phyloP scores from a whole-genome alignment of 2,113 vertebrate species.

The Pan troglodytes region NHGRI_mPanTro3-v2.1_pri NC_072410.2:20324501-20325000 shows the following conservation, averaged over 20 bases:
- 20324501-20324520: background rate
- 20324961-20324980: background rate
- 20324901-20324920: background rate
- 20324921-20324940: background rate
- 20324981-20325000: background rate
- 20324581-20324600: slow-evolving; percentile 3
- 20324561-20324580: background rate
- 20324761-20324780: background rate
- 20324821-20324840: background rate
- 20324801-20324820: background rate
- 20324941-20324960: background rate
- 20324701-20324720: background rate
- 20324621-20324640: background rate
- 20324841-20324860: background rate
- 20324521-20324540: background rate
- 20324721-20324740: background rate
- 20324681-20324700: background rate
- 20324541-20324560: background rate
- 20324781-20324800: background rate
- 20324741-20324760: background rate
- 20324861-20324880: background rate
- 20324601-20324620: background rate
- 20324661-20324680: background rate
- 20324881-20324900: background rate
- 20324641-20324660: background rate